These are phyloP conservation scores for Apis dorsata DNA, from an alignment of 1,140 invertebrate genomes.

Conservation along the genomic window DNA sequence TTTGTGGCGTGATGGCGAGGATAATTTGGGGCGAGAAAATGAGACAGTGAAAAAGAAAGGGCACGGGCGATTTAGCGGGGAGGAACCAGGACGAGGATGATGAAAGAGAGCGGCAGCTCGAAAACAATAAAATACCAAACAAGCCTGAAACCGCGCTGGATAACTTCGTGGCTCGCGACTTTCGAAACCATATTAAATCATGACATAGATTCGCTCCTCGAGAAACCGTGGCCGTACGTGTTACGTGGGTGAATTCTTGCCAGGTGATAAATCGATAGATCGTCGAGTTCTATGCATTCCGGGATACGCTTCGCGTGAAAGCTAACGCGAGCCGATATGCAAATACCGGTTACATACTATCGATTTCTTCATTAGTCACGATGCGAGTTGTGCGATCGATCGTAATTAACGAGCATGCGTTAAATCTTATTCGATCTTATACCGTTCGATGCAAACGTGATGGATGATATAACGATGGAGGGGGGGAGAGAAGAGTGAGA, in stretches of 20 bases:
- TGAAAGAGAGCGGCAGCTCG: conserved; percentile 30
- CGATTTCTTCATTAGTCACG: conserved; percentile 37
- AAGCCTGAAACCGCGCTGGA: conserved; percentile 29
- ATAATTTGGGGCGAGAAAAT: conserved; percentile 53
- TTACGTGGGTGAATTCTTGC: conserved; percentile 47
- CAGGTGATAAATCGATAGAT: conserved; percentile 53
- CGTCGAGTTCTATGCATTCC: conserved; percentile 40
- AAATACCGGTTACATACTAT: conserved; percentile 30
- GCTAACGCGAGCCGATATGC: conserved; percentile 33
- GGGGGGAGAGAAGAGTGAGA: too few relatives aligned
- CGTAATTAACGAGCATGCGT: not conserved
- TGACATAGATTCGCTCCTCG: conserved; percentile 38
- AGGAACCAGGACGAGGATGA: not conserved
- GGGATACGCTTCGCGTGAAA: conserved; percentile 42
- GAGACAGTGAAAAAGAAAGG: conserved; percentile 37
- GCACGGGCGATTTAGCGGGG: not conserved
- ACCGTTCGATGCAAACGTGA: not conserved
- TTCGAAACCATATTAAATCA: conserved; percentile 69
- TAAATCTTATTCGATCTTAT: not conserved
- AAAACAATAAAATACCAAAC: conserved; percentile 68
- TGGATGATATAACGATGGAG: not conserved
- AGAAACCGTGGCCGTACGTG: conserved; percentile 29
- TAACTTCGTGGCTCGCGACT: conserved; percentile 57
- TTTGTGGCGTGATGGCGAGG: conserved; percentile 47
- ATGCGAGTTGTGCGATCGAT: not conserved